phyloP scores from a whole-genome alignment of 1,140 invertebrate genomes.

The Epicauta chinensis region DNA sequence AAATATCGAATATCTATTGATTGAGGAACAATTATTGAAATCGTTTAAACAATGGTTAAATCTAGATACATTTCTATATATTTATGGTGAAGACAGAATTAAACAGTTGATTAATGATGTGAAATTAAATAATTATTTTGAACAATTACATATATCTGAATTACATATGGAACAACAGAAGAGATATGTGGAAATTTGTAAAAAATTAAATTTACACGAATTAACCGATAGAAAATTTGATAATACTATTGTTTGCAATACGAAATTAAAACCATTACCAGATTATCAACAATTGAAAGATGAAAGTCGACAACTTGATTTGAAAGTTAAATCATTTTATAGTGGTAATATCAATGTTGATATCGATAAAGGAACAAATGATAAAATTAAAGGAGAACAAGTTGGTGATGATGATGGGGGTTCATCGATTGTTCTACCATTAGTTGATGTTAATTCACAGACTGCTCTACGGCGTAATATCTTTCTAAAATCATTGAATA shows the following conservation, averaged over 20 bases:
- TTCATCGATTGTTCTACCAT: constrained; percentile 43
- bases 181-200: constrained; percentile 50
- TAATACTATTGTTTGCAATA: constrained; percentile 27
- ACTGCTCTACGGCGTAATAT: constrained; percentile 51
- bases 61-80: constrained; percentile 49
- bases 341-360: constrained; percentile 34
- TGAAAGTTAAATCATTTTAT: constrained; percentile 53
- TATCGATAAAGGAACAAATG: constrained; percentile 29
- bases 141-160: constrained; percentile 40
- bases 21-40: constrained; percentile 11
- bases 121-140: constrained; percentile 49
- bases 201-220: constrained; percentile 49
- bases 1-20: constrained; percentile 15
- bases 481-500: constrained; percentile 50
- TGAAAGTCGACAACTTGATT: constrained; percentile 48
- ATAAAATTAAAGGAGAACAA: constrained; percentile 32
- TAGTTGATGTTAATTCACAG: constrained; percentile 51
- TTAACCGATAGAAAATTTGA: constrained; percentile 49
- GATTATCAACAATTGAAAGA: constrained; percentile 51
- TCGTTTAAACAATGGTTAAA: constrained; percentile 53
- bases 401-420: constrained; percentile 24
- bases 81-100: constrained; percentile 51
- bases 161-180: constrained; percentile 31
- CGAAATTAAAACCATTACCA: constrained; percentile 49
- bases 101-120: constrained; percentile 50